Percentiles rank a stretch among this genome's conserved stretches.
These are phyloP conservation scores for Saguinus midas DNA, from an alignment of 2,113 vertebrate genomes.

Conservation along the genomic window DNA sequence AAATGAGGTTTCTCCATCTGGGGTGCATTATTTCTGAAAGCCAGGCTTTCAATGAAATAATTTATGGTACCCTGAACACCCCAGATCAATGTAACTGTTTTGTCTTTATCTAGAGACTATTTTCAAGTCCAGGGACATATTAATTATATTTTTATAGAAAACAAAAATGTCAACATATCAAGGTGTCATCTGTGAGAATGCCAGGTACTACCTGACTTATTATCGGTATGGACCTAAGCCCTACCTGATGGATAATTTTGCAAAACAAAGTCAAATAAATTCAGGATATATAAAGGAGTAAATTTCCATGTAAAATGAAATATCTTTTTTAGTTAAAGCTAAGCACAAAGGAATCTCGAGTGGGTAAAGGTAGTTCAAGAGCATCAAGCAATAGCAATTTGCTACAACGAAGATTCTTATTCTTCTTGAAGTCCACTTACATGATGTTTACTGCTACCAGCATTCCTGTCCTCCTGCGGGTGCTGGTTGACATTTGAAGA, in stretches of 20 bases:
- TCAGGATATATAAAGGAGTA: neutral
- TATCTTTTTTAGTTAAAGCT: neutral
- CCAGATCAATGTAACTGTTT: conserved; percentile 15
- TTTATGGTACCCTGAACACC: neutral
- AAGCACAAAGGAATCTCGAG: neutral
- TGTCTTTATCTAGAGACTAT: neutral
- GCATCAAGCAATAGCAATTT: neutral
- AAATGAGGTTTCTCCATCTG: conserved; percentile 4
- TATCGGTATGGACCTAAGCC: neutral
- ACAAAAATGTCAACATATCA: neutral
- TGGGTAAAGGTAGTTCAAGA: neutral
- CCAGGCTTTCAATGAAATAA: neutral
- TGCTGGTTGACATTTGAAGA: neutral
- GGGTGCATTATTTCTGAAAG: neutral
- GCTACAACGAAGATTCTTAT: neutral
- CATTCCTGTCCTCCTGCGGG: neutral
- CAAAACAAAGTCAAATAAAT: neutral
- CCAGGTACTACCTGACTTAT: neutral
- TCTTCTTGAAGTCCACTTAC: neutral
- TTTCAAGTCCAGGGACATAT: neutral
- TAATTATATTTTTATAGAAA: conserved; percentile 20
- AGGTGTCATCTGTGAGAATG: neutral
- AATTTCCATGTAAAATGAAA: neutral
- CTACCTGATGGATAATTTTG: neutral
- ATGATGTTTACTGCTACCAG: neutral